These are phyloP conservation scores for Nannobrachium achirus DNA, from an alignment of 2,113 vertebrate species.

Conservation along the genomic window DNA sequence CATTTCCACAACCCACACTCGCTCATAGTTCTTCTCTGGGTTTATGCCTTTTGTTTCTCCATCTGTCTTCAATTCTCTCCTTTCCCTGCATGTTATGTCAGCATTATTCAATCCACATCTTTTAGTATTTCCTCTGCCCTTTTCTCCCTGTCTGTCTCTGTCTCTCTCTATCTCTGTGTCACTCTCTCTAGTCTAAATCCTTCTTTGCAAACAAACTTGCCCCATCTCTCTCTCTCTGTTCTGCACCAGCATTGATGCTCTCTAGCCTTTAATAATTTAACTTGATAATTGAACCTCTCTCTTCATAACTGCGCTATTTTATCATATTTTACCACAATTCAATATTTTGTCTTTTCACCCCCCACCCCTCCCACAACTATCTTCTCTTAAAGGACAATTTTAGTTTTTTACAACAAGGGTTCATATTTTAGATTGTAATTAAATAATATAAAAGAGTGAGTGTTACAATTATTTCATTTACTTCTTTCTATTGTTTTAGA, in stretches of 20 bases:
- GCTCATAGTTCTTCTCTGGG: too few species aligned
- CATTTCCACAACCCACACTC: too few species aligned
- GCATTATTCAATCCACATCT: not conserved
- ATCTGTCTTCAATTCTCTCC: not conserved
- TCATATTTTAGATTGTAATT: too few species aligned
- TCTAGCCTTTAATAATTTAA: conserved; percentile 1
- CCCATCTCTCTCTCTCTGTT: not conserved
- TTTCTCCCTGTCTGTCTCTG: not conserved
- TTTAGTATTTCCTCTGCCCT: too few species aligned
- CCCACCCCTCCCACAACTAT: too few species aligned
- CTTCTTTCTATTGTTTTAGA: too few species aligned
- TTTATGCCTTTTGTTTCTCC: not conserved
- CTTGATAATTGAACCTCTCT: not conserved
- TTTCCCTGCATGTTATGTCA: not conserved
- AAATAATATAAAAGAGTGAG: too few species aligned
- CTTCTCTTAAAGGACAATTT: too few species aligned
- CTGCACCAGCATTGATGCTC: not conserved
- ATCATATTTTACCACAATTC: too few species aligned
- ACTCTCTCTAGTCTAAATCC: not conserved
- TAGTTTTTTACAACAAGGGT: too few species aligned
- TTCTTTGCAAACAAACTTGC: not conserved
- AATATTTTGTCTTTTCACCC: too few species aligned
- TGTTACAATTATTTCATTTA: too few species aligned
- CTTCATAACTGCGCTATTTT: conserved; percentile 7
- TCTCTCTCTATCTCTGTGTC: not conserved